Base-by-base conservation (phyloP, 2,888 invertebrate genomes). In the Lacanobia wlatinum region DNA sequence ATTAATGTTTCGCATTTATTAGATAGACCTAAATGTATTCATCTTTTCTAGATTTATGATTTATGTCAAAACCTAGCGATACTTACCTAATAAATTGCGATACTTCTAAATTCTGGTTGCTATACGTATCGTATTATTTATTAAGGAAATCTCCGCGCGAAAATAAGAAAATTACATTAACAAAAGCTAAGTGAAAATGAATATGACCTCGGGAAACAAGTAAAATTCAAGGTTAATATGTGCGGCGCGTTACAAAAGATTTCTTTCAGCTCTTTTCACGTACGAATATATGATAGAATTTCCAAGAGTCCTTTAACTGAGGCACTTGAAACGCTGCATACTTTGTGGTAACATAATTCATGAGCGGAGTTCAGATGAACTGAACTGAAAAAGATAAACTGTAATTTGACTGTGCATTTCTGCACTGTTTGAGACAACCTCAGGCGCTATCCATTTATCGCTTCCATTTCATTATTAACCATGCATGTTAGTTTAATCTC, bases 401-500 rank as follows among this genome's bases (percentile, higher is more conserved):
- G 21, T 38, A 46, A 58, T 61, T 64, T 21, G 10, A 34, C 18
- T 18, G 34, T 9, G 48, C 16, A 21, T 70, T 58, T 62, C 38
- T 56, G 59, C 23, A 59, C 48, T 53, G 21, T 58, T 46, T 21
- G 12, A 52, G 50, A 12, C 23, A 7, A 21, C 46, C 50, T 21
- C 18, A 34, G 52, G 61, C 43, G 52, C 61, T 56, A 67, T 65
- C 16, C 60, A 64, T 74, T 73, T 34, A 60, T 56, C 58, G 64
- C 70, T 78, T 79, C 64, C 46, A 66, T 73, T 21, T 76, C 68
- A 73, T 73, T 74, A 68, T 81, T 62, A 76, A 72, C 70, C 69
- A 76, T 83, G 89, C 87, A 88, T 88, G 88, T 79, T 78, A 84
- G 71, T 58, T 61, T 83, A 80, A 70, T 74, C 68, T 80, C 78